Evolutionary conservation across 2,888 invertebrate species (phyloP).

Genomic region (Stenurella melanura): DNA sequence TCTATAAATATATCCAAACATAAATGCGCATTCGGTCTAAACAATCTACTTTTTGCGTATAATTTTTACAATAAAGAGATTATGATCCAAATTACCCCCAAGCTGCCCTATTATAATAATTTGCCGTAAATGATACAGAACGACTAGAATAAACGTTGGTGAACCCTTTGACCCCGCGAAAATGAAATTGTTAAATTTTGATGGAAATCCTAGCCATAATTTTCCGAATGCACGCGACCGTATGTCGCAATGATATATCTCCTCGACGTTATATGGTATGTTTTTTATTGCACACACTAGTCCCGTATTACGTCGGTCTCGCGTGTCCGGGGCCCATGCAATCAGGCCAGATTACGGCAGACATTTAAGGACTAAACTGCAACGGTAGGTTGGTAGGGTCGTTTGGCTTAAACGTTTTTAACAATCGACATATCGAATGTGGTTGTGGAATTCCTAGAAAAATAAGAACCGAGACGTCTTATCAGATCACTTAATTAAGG

Average conservation of each 20-base stretch:
- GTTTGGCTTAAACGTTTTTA: constrained; percentile 9
- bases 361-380: constrained; percentile 5
- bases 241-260: constrained; percentile 32
- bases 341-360: constrained; percentile 11
- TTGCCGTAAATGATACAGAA: neutral
- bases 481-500: constrained; percentile 48
- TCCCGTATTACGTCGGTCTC: constrained; percentile 11
- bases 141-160: neutral
- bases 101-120: neutral
- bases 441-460: constrained; percentile 8
- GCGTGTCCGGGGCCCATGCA: constrained; percentile 22
- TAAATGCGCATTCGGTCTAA: no score
- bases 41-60: no score
- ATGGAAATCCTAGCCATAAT: constrained; percentile 25
- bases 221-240: constrained; percentile 30
- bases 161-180: constrained; percentile 26
- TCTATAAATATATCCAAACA: no score
- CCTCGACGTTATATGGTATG: constrained; percentile 15
- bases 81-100: neutral
- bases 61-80: neutral
- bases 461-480: constrained; percentile 18
- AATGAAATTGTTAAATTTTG: constrained; percentile 31
- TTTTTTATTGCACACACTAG: constrained; percentile 27
- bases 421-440: constrained; percentile 13
- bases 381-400: constrained; percentile 10